A percentile compares a stretch with the other conserved stretches of the same genome.
Conservation (phyloP, 2,888 invertebrate species). For the Orthosia gothica region DNA sequence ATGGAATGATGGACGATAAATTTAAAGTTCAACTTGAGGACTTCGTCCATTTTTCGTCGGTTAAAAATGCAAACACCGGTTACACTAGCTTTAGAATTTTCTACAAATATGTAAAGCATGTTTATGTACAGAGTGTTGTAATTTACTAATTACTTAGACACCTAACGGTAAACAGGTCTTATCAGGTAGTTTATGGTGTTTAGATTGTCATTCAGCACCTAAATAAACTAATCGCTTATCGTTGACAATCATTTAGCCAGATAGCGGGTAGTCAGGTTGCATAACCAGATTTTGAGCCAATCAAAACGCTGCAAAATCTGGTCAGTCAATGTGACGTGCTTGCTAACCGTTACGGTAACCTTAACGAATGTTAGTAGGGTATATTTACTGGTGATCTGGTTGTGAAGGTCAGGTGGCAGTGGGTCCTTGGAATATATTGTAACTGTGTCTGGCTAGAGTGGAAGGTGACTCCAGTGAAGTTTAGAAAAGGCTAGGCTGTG, state of each 20-base stretch:
- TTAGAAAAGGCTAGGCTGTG: neutral
- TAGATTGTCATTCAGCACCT: conserved; percentile 52
- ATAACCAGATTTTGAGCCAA: conserved; percentile 28
- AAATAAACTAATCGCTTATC: conserved; percentile 53
- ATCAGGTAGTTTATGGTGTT: conserved; percentile 45
- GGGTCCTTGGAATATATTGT: conserved; percentile 12
- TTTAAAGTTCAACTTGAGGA: too few species aligned
- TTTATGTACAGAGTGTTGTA: neutral
- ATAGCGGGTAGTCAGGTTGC: conserved; percentile 28
- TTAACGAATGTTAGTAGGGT: neutral
- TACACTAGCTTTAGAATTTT: neutral
- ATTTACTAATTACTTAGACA: conserved; percentile 43
- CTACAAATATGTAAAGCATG: neutral
- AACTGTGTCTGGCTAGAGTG: neutral
- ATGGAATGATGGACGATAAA: too few species aligned
- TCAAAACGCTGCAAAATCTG: neutral
- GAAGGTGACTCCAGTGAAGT: neutral
- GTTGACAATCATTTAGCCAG: conserved; percentile 46
- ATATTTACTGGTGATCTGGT: neutral
- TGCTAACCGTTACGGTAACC: conserved; percentile 20
- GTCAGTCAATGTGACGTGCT: conserved; percentile 26
- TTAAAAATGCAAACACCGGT: too few species aligned
- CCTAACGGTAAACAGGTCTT: conserved; percentile 34
- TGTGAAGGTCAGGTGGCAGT: conserved; percentile 6
- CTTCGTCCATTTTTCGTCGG: too few species aligned